A percentile compares a stretch with the other conserved stretches of the same genome.
These are phyloP conservation scores for Mobula birostris DNA, from an alignment of 2,113 vertebrate species.

Conservation along the genomic window DNA sequence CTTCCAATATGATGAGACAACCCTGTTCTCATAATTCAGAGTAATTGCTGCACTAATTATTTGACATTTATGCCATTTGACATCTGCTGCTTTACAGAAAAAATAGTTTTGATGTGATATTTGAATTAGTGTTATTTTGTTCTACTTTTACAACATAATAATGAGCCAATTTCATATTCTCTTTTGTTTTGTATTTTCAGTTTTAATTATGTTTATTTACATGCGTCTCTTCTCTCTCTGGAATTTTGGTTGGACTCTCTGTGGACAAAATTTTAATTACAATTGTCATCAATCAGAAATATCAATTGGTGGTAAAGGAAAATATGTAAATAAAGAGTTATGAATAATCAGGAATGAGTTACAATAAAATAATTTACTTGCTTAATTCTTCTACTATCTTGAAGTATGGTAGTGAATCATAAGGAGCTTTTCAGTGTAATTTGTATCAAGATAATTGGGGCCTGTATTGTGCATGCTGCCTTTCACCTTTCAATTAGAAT, in stretches of 20 bases:
- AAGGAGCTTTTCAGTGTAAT: neutral
- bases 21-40: neutral
- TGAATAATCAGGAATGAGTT: neutral
- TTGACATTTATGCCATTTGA: neutral
- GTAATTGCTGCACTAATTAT: neutral
- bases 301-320: neutral
- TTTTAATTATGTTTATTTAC: neutral
- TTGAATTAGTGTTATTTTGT: neutral
- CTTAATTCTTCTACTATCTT: neutral
- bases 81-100: neutral
- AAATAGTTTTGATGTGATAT: neutral
- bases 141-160: neutral
- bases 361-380: neutral
- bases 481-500: neutral
- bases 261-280: neutral
- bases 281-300: neutral
- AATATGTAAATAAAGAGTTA: neutral
- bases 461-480: neutral
- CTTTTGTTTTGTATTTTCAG: neutral
- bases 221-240: neutral
- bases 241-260: neutral
- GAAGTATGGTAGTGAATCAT: neutral
- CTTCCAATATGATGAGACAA: neutral
- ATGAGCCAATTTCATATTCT: neutral
- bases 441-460: neutral